Percentiles rank a stretch among this genome's conserved stretches.
Conservation (phyloP, 2,888 invertebrate genomes). For the Axea sp. region DNA sequence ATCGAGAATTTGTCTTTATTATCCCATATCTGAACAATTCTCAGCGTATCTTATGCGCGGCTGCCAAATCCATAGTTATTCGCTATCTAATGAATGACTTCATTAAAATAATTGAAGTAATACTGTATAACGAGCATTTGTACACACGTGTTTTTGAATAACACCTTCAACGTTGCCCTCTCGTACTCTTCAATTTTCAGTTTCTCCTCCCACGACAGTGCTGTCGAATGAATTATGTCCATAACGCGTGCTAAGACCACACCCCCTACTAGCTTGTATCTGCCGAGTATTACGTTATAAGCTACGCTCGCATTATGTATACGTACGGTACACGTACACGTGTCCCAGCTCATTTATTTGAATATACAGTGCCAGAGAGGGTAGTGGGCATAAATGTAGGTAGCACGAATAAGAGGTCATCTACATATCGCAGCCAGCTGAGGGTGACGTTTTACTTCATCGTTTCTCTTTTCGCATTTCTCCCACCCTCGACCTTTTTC, state of each 20-base stretch:
- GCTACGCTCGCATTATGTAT: conserved; percentile 59
- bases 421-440: conserved; percentile 49
- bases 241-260: conserved; percentile 74
- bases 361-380: conserved; percentile 47
- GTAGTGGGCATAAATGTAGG: conserved; percentile 61
- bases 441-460: conserved; percentile 59
- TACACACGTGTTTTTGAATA: conserved; percentile 53
- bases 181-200: conserved; percentile 52
- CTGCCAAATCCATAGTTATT: conserved; percentile 47
- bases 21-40: conserved; percentile 35
- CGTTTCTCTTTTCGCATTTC: conserved; percentile 60
- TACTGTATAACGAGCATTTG: conserved; percentile 55
- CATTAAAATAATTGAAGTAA: conserved; percentile 55
- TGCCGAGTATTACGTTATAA: conserved; percentile 68
- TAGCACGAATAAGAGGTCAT: conserved; percentile 62
- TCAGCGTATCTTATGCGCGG: conserved; percentile 1
- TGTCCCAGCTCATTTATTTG: conserved; percentile 65
- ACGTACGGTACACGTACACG: conserved; percentile 40
- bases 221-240: conserved; percentile 73
- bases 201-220: conserved; percentile 56
- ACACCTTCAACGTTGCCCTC: conserved; percentile 47
- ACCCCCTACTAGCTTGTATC: conserved; percentile 70
- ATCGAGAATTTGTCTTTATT: conserved; percentile 47
- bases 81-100: conserved; percentile 40
- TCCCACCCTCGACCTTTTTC: conserved; percentile 42